These are phyloP conservation scores for Entomobrya proxima DNA, from an alignment of 2,888 invertebrate species.

Conservation along the genomic window DNA sequence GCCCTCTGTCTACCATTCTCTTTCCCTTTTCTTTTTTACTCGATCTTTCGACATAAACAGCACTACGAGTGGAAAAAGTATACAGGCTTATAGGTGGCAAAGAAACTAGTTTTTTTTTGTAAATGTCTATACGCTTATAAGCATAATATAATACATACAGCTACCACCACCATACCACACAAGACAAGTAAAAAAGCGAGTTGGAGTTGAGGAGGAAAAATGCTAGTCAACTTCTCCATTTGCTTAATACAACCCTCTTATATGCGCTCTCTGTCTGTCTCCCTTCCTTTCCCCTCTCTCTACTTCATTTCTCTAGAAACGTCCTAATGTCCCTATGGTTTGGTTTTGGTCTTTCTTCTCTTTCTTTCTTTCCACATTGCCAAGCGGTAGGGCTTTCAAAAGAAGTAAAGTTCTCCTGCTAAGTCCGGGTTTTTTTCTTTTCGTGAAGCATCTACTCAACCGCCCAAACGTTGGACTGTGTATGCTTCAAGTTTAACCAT, in stretches of 20 bases:
- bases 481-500: background rate
- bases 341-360: constrained; percentile 18
- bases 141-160: background rate
- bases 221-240: constrained; percentile 37
- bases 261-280: constrained; percentile 32
- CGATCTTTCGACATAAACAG: constrained; percentile 28
- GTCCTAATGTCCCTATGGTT: constrained; percentile 9
- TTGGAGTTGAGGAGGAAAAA: constrained; percentile 38
- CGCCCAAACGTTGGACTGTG: background rate
- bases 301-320: constrained; percentile 23
- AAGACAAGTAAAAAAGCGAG: constrained; percentile 19
- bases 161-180: background rate
- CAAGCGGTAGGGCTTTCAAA: constrained; percentile 7
- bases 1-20: constrained; percentile 69
- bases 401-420: constrained; percentile 19
- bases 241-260: constrained; percentile 26
- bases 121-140: background rate
- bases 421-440: constrained; percentile 6
- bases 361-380: constrained; percentile 23
- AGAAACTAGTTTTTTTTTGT: background rate
- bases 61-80: background rate
- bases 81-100: background rate
- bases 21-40: constrained; percentile 27
- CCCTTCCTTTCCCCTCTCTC: constrained; percentile 1
- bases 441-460: constrained; percentile 1